A percentile compares a stretch with the other conserved stretches of the same genome.
Conservation (phyloP, 2,888 invertebrate species). For the Drosophila longiperda region DNA sequence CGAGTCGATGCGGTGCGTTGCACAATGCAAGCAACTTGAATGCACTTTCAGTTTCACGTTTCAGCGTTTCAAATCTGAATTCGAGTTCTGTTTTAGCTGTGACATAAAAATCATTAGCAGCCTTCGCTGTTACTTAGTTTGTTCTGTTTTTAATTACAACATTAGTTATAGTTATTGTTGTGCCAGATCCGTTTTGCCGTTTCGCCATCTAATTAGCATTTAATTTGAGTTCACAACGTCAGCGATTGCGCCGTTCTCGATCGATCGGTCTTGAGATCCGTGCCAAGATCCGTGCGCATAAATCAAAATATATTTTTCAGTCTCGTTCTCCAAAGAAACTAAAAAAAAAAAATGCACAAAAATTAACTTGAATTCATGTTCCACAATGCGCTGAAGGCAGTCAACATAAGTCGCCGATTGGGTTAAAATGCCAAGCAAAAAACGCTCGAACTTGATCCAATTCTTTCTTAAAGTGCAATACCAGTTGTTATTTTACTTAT, state of each 20-base stretch:
- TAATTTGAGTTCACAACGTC: constrained; percentile 59
- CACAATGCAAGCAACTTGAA: constrained; percentile 63
- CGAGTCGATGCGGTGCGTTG: constrained; percentile 60
- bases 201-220: constrained; percentile 62
- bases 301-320: constrained; percentile 69
- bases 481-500: constrained; percentile 42
- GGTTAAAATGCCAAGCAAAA: constrained; percentile 22
- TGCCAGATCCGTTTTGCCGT: constrained; percentile 68
- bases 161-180: constrained; percentile 46
- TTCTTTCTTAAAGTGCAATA: constrained; percentile 54
- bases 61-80: constrained; percentile 30
- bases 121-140: constrained; percentile 16
- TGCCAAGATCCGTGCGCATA: constrained; percentile 67
- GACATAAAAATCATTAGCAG: constrained; percentile 34
- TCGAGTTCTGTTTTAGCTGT: constrained; percentile 36
- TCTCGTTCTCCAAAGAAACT: constrained; percentile 30
- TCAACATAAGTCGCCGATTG: constrained; percentile 37
- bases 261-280: constrained; percentile 35
- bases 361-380: constrained; percentile 35
- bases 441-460: constrained; percentile 70
- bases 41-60: constrained; percentile 65
- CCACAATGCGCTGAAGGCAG: constrained; percentile 48
- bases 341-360: constrained; percentile 8
- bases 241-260: constrained; percentile 42
- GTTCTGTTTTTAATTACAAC: constrained; percentile 63